Conservation (phyloP, 2,888 invertebrate genomes). For the Lycaena phlaeas region DNA sequence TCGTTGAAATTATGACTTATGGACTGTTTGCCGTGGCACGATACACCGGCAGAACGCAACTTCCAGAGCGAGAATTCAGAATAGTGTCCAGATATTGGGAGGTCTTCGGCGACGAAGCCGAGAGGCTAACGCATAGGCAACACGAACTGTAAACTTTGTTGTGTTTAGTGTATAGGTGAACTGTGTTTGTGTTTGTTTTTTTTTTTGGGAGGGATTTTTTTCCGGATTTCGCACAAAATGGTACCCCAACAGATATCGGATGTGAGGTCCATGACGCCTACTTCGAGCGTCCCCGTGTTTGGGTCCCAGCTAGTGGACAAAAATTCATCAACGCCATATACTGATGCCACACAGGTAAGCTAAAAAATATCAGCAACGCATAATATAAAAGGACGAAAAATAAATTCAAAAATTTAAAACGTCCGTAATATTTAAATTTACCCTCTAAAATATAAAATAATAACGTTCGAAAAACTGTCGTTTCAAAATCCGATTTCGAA, state of each 20-base stretch:
- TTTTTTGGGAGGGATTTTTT: slow-evolving; percentile 37
- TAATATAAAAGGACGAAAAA: neutral
- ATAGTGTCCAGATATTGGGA: slow-evolving; percentile 69
- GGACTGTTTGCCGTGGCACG: slow-evolving; percentile 60
- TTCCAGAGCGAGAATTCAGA: slow-evolving; percentile 63
- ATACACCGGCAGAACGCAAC: slow-evolving; percentile 56
- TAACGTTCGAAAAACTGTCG: neutral
- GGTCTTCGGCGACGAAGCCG: slow-evolving; percentile 53
- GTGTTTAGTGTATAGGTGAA: slow-evolving; percentile 65
- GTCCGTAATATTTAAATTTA: neutral
- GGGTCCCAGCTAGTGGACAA: slow-evolving; percentile 93
- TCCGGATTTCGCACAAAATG: slow-evolving; percentile 73
- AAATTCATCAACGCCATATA: slow-evolving; percentile 95
- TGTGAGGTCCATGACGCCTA: slow-evolving; percentile 72
- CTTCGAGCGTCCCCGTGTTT: slow-evolving; percentile 81
- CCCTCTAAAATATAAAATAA: neutral
- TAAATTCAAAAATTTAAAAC: slow-evolving; percentile 24
- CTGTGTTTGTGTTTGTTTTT: slow-evolving; percentile 56
- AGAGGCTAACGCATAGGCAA: too few relatives aligned
- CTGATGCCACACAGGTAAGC: slow-evolving; percentile 97
- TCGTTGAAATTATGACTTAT: slow-evolving; percentile 71
- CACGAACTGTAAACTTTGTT: slow-evolving; percentile 37
- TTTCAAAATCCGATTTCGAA: too few relatives aligned
- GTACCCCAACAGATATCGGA: slow-evolving; percentile 81
- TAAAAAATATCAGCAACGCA: slow-evolving; percentile 10